Percentiles rank a stretch among this genome's conserved stretches.
Conservation (phyloP, 2,888 invertebrate species). For the Pachydiplax longipennis region DNA sequence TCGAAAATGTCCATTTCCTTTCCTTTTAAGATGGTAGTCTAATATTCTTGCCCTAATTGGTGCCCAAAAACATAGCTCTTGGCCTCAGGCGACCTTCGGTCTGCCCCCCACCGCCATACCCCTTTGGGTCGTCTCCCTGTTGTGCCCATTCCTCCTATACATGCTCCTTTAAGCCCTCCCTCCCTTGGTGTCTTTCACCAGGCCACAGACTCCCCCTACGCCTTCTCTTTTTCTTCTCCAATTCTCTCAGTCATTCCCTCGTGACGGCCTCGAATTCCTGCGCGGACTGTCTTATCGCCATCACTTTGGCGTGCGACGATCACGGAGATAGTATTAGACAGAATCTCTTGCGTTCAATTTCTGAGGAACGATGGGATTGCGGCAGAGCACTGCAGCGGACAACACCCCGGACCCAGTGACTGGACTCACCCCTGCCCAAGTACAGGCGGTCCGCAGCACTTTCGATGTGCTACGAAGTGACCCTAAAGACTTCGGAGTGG, state of each 20-base stretch:
- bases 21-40: no score
- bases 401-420: slow-evolving; percentile 57
- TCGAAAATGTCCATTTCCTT: no score
- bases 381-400: not conserved
- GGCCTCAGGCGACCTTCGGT: not conserved
- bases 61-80: no score
- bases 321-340: no score
- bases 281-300: not conserved
- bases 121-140: not conserved
- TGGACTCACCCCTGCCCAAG: slow-evolving; percentile 61
- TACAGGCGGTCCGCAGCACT: slow-evolving; percentile 59
- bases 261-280: not conserved
- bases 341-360: not conserved
- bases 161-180: not conserved
- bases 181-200: not conserved
- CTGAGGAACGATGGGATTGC: not conserved
- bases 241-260: not conserved
- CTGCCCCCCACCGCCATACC: not conserved
- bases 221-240: not conserved
- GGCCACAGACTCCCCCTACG: not conserved
- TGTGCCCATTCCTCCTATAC: not conserved
- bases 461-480: slow-evolving; percentile 62
- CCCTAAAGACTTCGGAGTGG: slow-evolving; percentile 59
- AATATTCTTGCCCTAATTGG: no score
- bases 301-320: not conserved